Evolutionary conservation across 2,888 invertebrate species (phyloP).

Genomic region (Athetis lepigone): DNA sequence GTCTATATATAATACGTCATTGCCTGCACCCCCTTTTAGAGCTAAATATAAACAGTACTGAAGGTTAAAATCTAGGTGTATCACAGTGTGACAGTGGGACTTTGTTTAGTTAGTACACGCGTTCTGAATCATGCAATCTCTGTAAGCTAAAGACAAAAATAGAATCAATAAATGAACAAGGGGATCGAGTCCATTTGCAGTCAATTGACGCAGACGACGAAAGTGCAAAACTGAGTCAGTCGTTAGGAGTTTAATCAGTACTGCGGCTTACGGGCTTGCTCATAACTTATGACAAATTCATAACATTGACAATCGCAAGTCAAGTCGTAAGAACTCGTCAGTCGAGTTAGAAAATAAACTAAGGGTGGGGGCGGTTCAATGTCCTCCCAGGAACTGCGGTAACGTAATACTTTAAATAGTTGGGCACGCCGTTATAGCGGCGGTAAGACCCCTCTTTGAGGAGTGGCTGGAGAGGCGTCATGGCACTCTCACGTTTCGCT

Average conservation of each 20-base stretch:
- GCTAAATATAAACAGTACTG: constrained; percentile 17
- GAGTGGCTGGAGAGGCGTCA: too few relatives aligned
- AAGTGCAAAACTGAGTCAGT: constrained; percentile 50
- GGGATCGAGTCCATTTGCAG: constrained; percentile 30
- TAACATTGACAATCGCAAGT: constrained; percentile 49
- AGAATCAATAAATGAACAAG: constrained; percentile 37
- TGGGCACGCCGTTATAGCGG: too few relatives aligned
- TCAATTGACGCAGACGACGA: constrained; percentile 40
- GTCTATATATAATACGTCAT: too few relatives aligned
- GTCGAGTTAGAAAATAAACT: constrained; percentile 68
- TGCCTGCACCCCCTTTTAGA: too few relatives aligned
- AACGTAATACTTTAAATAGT: constrained; percentile 64
- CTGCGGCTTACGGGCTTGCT: constrained; percentile 13
- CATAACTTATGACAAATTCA: constrained; percentile 46
- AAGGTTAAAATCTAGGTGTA: constrained; percentile 8
- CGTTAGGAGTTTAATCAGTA: constrained; percentile 32
- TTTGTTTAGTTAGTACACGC: constrained; percentile 15
- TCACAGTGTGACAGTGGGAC: constrained; percentile 1
- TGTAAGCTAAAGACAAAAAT: constrained; percentile 42
- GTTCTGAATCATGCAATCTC: constrained; percentile 39
- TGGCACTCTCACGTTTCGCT: too few relatives aligned
- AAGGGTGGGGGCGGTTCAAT: constrained; percentile 67
- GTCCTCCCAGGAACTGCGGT: constrained; percentile 61
- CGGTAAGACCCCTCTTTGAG: too few relatives aligned
- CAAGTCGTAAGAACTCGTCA: constrained; percentile 60